Evolutionary conservation across 2,113 vertebrate genomes (phyloP), one percentile per base, ranked within the genome.

Genomic region (Austrofundulus limnaeus): DNA sequence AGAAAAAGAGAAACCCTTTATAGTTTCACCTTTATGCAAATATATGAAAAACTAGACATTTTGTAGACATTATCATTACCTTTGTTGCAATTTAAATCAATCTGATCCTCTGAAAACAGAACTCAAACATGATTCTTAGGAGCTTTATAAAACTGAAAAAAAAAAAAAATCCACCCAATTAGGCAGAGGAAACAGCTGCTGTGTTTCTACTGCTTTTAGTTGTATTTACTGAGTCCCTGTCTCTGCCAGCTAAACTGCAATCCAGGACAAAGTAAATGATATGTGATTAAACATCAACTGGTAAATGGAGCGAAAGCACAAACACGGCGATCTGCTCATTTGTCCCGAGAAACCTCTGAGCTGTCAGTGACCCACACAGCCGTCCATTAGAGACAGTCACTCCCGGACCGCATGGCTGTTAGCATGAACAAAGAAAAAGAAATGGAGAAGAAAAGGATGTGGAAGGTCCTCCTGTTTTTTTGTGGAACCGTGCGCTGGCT

Each of bases 251-350:
- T 59, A 4, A 73, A 63, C 66, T 77, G 57, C 39, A 38, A 25
- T 34, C 68, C 51, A 60, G 71, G 49, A 80, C 41, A 59, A 38
- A 56, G 72, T 64, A 70, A 87, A 86, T 76, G 38, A 75, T 66
- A 66, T 70, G 37, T 66, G 84, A 82, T 80, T 56, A 85, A 86
- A 83, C 74, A 72, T 65, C 71, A 74, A 72, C 57, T 61, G 73
- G 59, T 88, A 89, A 90, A 92, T 87, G 82, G 82, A 89, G 88
- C 72, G 66, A 84, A 91, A 91, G 73, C 66, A 75, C 85, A 91
- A 91, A 92, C 85, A 86, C 31, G 49, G 77, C 78, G 82, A 75
- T 84, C 81, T 86, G 80, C 66, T 59, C 64, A 64, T 72, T 77
- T 85, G 25, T 60, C 58, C 72, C 42, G 52, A 58, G 63, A 81